These are phyloP conservation scores for Ceratitis capitata DNA, from an alignment of 1,140 invertebrate species.

Conservation along the genomic window DNA sequence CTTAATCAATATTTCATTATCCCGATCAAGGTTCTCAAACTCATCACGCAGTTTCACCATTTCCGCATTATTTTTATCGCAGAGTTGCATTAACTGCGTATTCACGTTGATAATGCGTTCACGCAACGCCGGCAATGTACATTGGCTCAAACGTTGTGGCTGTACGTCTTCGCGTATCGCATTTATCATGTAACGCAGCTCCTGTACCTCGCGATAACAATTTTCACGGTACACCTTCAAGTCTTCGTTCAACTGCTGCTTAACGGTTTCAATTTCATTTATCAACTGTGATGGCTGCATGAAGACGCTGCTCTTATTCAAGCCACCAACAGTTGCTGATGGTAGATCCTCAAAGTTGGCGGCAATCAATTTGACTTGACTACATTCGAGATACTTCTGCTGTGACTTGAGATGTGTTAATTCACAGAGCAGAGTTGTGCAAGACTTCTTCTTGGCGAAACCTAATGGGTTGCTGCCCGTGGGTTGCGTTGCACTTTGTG, in stretches of 20 bases:
- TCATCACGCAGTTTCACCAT: conserved; percentile 48
- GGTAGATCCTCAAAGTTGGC: background rate
- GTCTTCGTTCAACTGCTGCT: conserved; percentile 47
- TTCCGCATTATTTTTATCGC: conserved; percentile 49
- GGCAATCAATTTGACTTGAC: conserved; percentile 40
- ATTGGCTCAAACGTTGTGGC: conserved; percentile 51
- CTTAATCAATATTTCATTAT: conserved; percentile 33
- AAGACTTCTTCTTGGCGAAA: conserved; percentile 26
- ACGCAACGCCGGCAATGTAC: conserved; percentile 50
- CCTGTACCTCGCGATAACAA: conserved; percentile 51
- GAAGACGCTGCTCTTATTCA: background rate
- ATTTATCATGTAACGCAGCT: conserved; percentile 54
- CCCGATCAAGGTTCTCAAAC: conserved; percentile 49
- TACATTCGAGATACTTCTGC: conserved; percentile 64
- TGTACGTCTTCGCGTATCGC: conserved; percentile 55
- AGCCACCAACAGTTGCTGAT: too few species aligned
- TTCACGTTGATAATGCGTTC: conserved; percentile 54
- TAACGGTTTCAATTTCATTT: conserved; percentile 55
- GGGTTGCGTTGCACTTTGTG: background rate
- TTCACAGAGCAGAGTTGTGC: conserved; percentile 55
- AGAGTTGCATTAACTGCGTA: conserved; percentile 49
- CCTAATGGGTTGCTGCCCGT: background rate
- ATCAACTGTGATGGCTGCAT: conserved; percentile 43
- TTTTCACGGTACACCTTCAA: conserved; percentile 45
- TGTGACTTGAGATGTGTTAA: conserved; percentile 60